phyloP scores from a whole-genome alignment of 2,888 invertebrate species.

The Linnaemya tessellans region DNA sequence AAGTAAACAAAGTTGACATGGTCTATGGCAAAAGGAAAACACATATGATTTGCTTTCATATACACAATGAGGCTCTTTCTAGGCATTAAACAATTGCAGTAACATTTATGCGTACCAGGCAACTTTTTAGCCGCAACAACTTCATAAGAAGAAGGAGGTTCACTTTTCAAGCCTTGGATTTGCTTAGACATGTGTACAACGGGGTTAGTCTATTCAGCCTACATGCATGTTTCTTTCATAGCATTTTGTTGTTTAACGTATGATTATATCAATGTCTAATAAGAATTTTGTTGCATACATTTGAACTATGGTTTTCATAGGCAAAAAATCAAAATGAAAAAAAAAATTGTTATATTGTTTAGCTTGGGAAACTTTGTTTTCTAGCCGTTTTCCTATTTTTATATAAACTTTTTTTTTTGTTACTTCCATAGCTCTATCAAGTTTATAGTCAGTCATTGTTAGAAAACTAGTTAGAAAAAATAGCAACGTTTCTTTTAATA shows the following conservation, averaged over 20 bases:
- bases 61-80: not conserved
- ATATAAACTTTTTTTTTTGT: constrained; percentile 28
- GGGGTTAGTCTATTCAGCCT: constrained; percentile 36
- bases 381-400: constrained; percentile 40
- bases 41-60: constrained; percentile 6
- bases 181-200: not conserved
- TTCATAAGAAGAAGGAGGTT: constrained; percentile 22
- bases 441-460: constrained; percentile 52
- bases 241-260: constrained; percentile 28
- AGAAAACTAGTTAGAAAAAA: not conserved
- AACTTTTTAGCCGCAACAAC: constrained; percentile 51
- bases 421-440: constrained; percentile 51
- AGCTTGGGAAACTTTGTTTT: constrained; percentile 64
- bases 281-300: constrained; percentile 62
- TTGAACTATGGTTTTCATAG: constrained; percentile 41
- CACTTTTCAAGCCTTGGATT: not conserved
- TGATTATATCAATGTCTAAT: constrained; percentile 71
- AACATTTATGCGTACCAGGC: constrained; percentile 67
- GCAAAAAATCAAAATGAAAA: constrained; percentile 8
- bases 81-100: not conserved
- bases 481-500: constrained; percentile 51
- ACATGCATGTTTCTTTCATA: constrained; percentile 49
- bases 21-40: not conserved
- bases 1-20: constrained; percentile 17
- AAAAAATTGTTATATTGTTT: constrained; percentile 17